Conservation (phyloP, 2,888 invertebrate species). For the Heteromyza rotundicornis region DNA sequence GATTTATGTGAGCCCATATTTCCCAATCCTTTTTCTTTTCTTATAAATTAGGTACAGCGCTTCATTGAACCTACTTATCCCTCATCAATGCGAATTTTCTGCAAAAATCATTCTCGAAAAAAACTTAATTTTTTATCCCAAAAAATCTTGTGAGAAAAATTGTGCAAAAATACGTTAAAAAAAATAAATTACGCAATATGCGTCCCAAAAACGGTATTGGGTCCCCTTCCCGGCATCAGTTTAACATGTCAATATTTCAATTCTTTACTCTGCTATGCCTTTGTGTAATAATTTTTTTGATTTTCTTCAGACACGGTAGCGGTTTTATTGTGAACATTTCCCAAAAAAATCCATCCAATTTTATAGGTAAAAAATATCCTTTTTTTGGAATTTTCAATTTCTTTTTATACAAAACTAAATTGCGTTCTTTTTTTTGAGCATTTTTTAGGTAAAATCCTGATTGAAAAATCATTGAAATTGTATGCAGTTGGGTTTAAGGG, state of each 20-base stretch:
- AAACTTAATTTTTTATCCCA: too few species aligned
- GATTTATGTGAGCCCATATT: too few species aligned
- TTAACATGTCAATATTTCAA: conserved; percentile 1
- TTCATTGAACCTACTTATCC: conserved; percentile 9
- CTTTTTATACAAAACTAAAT: neutral
- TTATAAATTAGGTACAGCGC: too few species aligned
- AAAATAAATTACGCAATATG: neutral
- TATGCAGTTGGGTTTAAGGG: neutral
- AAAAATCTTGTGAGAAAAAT: conserved; percentile 30
- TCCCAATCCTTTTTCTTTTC: too few species aligned
- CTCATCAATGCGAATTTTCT: conserved; percentile 2
- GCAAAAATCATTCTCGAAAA: conserved; percentile 15
- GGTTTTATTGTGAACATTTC: neutral
- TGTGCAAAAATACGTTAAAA: conserved; percentile 30
- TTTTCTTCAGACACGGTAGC: neutral
- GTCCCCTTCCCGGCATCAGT: neutral
- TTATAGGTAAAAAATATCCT: neutral
- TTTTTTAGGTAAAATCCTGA: conserved; percentile 27
- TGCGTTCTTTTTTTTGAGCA: too few species aligned
- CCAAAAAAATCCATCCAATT: neutral
- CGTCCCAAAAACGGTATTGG: neutral
- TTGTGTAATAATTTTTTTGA: neutral
- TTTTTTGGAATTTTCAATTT: neutral
- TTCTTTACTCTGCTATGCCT: neutral
- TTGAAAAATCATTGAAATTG: neutral